Evolutionary conservation across 2,797 vertebrate species (phyloP), one percentile per base, ranked within the genome.

Genomic region (Falco peregrinus): DNA sequence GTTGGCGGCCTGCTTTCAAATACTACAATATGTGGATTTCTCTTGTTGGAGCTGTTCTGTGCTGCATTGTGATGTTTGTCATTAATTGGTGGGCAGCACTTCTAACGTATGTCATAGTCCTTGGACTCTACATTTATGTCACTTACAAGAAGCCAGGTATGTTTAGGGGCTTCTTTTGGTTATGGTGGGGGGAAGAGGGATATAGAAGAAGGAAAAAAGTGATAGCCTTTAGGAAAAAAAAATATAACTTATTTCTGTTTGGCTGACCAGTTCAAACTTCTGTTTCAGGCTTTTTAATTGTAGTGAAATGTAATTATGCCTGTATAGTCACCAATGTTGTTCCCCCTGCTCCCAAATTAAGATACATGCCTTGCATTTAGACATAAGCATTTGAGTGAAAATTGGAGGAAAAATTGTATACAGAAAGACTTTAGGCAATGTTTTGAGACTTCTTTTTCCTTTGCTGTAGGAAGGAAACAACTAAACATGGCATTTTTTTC

Each of bases 11-110:
- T 96, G 99, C 99, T 95, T 99, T 99, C 97, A 99, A 99, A 85
- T 99, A 99, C 97, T 99, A 99, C 98, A 99, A 99, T 96, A 99
- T 99, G 99, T 99, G 99, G 99, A 99, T 99, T 92, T 99, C 99
- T 35, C 98, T 99, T 14, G 95, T 99, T 45, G 99, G 99, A 94
- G 99, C 99, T 7, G 84, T 99, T 54, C 98, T 99, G 39, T 99
- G 99, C 97, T 99, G 99, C 50, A 99, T 98, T 90, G 99, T 99
- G 83, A 99, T 99, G 99, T 99, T 99, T 93, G 98, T 99, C 95
- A 99, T 99, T 97, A 99, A 99, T 97, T 99, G 99, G 99, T 99
- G 98, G 98, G 99, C 99, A 14, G 99, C 99, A 28, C 97, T 99
- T 74, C 95, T 99, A 73, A 99, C 99, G 16, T 99, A 99, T 4